Conservation (phyloP, 2,888 invertebrate genomes). For the Ochropacha duplaris region DNA sequence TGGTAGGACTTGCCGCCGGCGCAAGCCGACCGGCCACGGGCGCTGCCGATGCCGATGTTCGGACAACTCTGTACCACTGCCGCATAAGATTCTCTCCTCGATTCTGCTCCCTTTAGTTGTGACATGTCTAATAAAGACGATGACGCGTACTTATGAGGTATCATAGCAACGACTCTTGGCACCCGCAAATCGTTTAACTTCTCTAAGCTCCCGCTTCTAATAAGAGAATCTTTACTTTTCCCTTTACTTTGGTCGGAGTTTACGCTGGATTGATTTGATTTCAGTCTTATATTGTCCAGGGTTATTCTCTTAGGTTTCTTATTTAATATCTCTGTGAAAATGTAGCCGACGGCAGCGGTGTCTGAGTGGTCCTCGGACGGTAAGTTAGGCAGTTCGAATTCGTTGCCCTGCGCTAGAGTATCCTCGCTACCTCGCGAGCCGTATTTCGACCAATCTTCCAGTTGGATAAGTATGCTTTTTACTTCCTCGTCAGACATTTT, state of each 20-base stretch:
- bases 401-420: conserved; percentile 73
- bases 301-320: conserved; percentile 77
- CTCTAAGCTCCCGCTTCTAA: conserved; percentile 48
- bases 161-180: conserved; percentile 41
- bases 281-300: conserved; percentile 67
- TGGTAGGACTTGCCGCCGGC: conserved; percentile 22
- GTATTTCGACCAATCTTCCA: conserved; percentile 77
- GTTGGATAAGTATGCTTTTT: conserved; percentile 72
- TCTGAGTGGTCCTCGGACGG: conserved; percentile 68
- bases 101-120: background rate
- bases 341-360: conserved; percentile 45
- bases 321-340: conserved; percentile 79
- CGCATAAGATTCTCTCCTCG: conserved; percentile 29
- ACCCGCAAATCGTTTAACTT: conserved; percentile 34
- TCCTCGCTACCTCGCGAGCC: conserved; percentile 77
- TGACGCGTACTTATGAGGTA: conserved; percentile 29
- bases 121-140: conserved; percentile 26
- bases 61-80: conserved; percentile 56
- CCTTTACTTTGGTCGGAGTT: conserved; percentile 41
- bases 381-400: conserved; percentile 72
- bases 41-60: conserved; percentile 45
- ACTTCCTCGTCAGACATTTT: conserved; percentile 75
- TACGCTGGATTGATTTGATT: conserved; percentile 56
- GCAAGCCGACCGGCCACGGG: conserved; percentile 38
- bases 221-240: conserved; percentile 44